Evolutionary conservation across 2,888 invertebrate species (phyloP), one percentile per base, ranked within the genome.

Genomic region (Fragum sueziense): DNA sequence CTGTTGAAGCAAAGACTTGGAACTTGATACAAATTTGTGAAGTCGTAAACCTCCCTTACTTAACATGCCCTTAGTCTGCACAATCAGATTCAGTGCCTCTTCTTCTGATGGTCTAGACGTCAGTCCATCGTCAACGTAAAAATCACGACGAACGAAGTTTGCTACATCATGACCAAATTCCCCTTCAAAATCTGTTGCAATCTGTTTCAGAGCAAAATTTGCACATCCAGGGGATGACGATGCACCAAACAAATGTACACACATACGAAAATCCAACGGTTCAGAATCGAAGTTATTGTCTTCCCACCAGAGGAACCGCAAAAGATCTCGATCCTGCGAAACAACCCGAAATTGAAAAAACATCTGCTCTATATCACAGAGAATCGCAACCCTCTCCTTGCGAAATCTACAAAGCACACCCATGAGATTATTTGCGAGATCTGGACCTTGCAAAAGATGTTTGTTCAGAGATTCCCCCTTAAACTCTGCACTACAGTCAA

Each of bases 21-120:
- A 74, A 67, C 88, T 90, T 0, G 84, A 85, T 1, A 76, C 25
- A 61, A 87, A 84, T 62, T 87, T 86, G 77, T 84, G 82, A 11
- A 88, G 61, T 29, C 74, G 34, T 14, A 88, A 34, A 7, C 81
- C 82, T 62, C 22, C 37, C 59, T 59, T 22, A 17, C 27, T 31
- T 17, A 57, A 34, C 70, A 71, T 37, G 17, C 9, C 25, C n/a
- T 27, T 29, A 25, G 59, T 71, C 22, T 57, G 59, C 1, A 17
- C 20, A 11, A 71, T 71, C 17, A 71, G 29, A 25, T 29, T 34
- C n/a, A 71, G 22, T 20, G 70, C 61, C 11, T 25, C 25, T 17
- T 57, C 33, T 4, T 3, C 37, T 37, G 22, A 37, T 20, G n/a
- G 22, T 20, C 59, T 17, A 33, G 67, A 79, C 22, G 47, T 74